A percentile compares a stretch with the other conserved stretches of the same genome.
Evolutionary conservation across 2,888 invertebrate genomes (phyloP).

Genomic region (Melinaea menophilus): DNA sequence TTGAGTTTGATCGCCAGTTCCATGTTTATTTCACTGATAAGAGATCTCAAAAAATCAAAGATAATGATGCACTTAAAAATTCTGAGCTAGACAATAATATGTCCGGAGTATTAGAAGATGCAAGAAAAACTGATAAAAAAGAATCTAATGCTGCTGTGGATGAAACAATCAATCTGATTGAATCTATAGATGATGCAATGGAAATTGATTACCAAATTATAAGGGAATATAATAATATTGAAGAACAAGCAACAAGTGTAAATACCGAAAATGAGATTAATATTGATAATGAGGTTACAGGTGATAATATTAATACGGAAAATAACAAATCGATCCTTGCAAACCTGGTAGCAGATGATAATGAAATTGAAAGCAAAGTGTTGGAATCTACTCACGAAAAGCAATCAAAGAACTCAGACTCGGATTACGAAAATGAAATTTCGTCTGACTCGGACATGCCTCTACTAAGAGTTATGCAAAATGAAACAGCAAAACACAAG

Average conservation of each 20-base stretch:
- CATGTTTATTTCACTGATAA: slow-evolving; percentile 58
- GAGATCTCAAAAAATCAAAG: slow-evolving; percentile 46
- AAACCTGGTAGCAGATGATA: slow-evolving; percentile 1
- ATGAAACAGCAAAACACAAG: slow-evolving; percentile 11
- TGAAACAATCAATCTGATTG: too few species aligned
- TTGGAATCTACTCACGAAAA: slow-evolving; percentile 26
- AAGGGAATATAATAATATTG: not conserved
- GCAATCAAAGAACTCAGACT: slow-evolving; percentile 33
- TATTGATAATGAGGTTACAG: slow-evolving; percentile 39
- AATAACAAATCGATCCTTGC: not conserved
- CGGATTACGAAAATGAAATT: slow-evolving; percentile 15
- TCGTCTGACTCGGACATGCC: slow-evolving; percentile 49
- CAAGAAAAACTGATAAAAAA: not conserved
- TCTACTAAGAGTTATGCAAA: slow-evolving; percentile 34
- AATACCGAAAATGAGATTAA: slow-evolving; percentile 26
- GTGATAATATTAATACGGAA: not conserved
- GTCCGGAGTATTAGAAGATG: not conserved
- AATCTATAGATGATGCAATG: too few species aligned
- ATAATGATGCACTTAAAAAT: slow-evolving; percentile 37
- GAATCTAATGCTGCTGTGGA: not conserved
- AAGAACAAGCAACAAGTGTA: not conserved
- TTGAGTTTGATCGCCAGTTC: slow-evolving; percentile 62
- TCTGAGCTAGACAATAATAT: slow-evolving; percentile 10
- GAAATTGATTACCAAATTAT: too few species aligned
- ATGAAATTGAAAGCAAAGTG: slow-evolving; percentile 10